Conservation (phyloP, 2,888 invertebrate species). For the Sisyra terminalis region DNA sequence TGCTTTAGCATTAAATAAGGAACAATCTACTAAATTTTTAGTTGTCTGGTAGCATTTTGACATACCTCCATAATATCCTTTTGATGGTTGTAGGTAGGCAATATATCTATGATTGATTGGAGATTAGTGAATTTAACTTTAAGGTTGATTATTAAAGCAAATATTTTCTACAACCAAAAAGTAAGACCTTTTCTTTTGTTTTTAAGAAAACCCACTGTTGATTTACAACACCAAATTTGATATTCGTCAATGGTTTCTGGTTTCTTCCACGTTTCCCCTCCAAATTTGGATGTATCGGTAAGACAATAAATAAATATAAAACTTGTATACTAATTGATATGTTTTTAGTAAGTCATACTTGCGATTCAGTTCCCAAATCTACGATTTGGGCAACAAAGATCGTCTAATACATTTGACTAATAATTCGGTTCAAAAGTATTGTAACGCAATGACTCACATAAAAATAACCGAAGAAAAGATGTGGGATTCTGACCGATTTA, state of each 20-base stretch:
- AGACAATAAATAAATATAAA: conserved; percentile 11
- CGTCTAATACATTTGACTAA: conserved; percentile 80
- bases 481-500: conserved; percentile 66
- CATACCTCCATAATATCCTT: too few relatives aligned
- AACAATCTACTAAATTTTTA: too few relatives aligned
- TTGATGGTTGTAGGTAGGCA: too few relatives aligned
- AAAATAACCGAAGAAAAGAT: conserved; percentile 55
- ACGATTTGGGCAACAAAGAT: conserved; percentile 57
- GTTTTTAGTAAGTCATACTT: conserved; percentile 53
- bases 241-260: conserved; percentile 77
- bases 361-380: conserved; percentile 73
- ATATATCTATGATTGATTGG: too few relatives aligned
- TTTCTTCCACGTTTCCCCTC: conserved; percentile 59
- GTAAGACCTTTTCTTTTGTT: conserved; percentile 8
- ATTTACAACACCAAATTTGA: conserved; percentile 81
- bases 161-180: too few relatives aligned
- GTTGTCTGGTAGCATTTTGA: too few relatives aligned
- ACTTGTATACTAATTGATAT: conserved; percentile 8
- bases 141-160: neutral
- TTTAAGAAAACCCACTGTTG: conserved; percentile 56
- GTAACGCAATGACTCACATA: conserved; percentile 36
- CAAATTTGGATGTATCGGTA: conserved; percentile 74
- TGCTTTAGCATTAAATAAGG: too few relatives aligned
- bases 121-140: neutral
- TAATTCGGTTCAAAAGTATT: conserved; percentile 70